These are phyloP conservation scores for Recurvirostra avosetta DNA, from an alignment of 2,113 vertebrate genomes.

Conservation along the genomic window DNA sequence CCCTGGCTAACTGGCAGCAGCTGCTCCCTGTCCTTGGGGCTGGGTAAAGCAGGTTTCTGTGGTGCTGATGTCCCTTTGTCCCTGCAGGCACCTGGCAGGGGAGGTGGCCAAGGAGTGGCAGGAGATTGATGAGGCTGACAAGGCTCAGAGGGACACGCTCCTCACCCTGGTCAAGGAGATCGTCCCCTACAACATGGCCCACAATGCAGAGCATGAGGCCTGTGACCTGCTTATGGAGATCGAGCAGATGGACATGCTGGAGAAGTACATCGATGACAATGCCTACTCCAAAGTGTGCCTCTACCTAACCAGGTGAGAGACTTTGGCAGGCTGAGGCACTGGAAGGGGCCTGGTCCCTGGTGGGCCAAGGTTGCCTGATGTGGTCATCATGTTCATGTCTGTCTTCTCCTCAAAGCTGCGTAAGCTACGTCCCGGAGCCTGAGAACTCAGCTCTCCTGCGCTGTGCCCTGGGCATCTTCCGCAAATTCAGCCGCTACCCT, in stretches of 20 bases:
- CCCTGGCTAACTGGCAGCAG: not conserved
- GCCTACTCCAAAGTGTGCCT: constrained; percentile 98
- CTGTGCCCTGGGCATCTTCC: constrained; percentile 92
- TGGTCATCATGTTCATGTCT: not conserved
- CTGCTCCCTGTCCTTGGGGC: accelerated
- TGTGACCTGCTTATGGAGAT: constrained; percentile 99
- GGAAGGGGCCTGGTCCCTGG: not conserved
- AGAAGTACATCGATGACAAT: constrained; percentile 93
- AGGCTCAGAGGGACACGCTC: constrained; percentile 88
- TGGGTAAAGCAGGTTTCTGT: not conserved
- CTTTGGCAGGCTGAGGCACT: not conserved
- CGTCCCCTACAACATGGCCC: constrained; percentile 97
- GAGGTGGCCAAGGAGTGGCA: constrained; percentile 99
- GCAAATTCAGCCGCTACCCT: constrained; percentile 93
- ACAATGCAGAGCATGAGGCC: constrained; percentile 96
- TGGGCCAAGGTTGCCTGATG: accelerated
- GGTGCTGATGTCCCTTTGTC: not conserved
- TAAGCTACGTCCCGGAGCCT: constrained; percentile 95
- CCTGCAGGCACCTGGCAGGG: constrained; percentile 87
- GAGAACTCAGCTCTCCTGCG: constrained; percentile 95
- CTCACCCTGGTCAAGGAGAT: constrained; percentile 95
- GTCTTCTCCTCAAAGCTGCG: constrained; percentile 79
- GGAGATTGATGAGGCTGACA: constrained; percentile 93
- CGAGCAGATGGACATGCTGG: constrained; percentile 94
- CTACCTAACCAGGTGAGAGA: constrained; percentile 90